These are phyloP conservation scores for Trachelus tabidus DNA, from an alignment of 2,888 invertebrate genomes.

Conservation along the genomic window DNA sequence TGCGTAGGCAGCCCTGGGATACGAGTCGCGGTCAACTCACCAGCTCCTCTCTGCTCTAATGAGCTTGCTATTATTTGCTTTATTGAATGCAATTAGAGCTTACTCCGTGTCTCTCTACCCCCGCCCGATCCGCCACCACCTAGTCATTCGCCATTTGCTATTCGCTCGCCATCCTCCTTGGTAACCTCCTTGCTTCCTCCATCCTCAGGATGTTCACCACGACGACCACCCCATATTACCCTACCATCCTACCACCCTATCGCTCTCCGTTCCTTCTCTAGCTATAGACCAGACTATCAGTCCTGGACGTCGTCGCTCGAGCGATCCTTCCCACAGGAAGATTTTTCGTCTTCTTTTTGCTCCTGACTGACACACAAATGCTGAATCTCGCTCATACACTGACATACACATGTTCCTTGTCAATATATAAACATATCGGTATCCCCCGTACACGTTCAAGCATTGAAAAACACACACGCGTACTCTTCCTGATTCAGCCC, in stretches of 20 bases:
- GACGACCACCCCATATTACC: background rate
- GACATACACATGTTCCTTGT: background rate
- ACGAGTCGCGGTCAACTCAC: constrained; percentile 53
- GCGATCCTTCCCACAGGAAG: constrained; percentile 16
- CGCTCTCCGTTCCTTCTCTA: background rate
- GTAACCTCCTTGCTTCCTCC: background rate
- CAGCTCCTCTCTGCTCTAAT: constrained; percentile 59
- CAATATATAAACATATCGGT: background rate
- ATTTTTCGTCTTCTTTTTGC: constrained; percentile 22
- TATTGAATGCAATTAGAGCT: constrained; percentile 65
- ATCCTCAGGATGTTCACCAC: background rate
- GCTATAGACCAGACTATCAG: background rate
- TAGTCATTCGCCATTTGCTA: background rate
- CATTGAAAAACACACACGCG: background rate
- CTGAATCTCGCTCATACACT: background rate
- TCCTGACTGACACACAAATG: background rate
- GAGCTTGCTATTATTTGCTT: constrained; percentile 65
- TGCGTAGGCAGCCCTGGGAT: constrained; percentile 55
- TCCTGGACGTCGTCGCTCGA: background rate
- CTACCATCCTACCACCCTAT: background rate
- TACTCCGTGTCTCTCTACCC: constrained; percentile 55
- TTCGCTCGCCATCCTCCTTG: background rate
- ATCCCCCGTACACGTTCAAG: background rate
- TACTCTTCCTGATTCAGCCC: constrained; percentile 10
- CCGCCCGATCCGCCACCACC: constrained; percentile 20